Conservation (phyloP, 2,888 invertebrate species). For the Lepetodrilus schrolli region DNA sequence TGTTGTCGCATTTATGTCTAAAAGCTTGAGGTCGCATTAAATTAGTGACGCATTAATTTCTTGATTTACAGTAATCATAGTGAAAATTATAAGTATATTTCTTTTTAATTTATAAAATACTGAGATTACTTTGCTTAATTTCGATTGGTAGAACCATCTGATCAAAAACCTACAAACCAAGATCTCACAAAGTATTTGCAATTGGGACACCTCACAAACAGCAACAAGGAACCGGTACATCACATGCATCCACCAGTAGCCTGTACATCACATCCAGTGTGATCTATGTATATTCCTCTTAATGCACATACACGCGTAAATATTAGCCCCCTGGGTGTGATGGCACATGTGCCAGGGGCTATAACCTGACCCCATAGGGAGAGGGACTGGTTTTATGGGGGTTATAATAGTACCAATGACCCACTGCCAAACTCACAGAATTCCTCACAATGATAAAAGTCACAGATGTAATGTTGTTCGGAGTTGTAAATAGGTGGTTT, state of each 20-base stretch:
- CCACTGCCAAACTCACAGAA: not conserved
- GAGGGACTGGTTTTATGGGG: not conserved
- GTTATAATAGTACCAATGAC: slow-evolving; percentile 1
- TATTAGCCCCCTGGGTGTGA: not conserved
- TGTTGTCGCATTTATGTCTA: too few relatives aligned
- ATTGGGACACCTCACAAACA: too few relatives aligned
- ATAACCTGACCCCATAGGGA: not conserved
- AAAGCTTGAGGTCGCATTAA: too few relatives aligned
- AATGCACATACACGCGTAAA: not conserved
- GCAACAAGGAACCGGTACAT: not conserved
- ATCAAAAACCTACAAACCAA: not conserved
- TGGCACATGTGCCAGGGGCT: slow-evolving; percentile 8
- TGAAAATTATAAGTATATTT: too few relatives aligned
- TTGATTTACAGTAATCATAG: too few relatives aligned
- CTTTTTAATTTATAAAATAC: too few relatives aligned
- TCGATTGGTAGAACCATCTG: not conserved
- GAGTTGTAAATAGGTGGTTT: not conserved
- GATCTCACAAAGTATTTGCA: too few relatives aligned
- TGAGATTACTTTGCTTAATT: too few relatives aligned
- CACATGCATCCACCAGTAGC: not conserved
- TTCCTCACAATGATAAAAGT: not conserved
- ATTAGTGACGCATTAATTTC: too few relatives aligned
- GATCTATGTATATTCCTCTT: slow-evolving; percentile 9
- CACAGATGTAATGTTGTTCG: not conserved
- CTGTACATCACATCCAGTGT: not conserved